phyloP scores from a whole-genome alignment of 2,797 vertebrate genomes.

The Myotis findleyi region DNA sequence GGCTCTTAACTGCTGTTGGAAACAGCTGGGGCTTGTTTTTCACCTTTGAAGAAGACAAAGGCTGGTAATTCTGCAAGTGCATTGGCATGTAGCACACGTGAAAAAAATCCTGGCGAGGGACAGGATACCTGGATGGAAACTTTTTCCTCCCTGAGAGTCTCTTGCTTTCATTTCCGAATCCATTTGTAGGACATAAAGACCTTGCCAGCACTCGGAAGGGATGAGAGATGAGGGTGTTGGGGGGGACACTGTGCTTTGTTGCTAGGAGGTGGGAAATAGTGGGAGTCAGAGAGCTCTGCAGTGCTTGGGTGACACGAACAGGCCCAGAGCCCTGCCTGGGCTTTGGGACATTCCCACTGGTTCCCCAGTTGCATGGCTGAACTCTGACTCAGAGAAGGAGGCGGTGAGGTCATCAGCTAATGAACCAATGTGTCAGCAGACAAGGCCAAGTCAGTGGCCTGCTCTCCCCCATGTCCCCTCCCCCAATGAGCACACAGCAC shows the following conservation, averaged over 20 bases:
- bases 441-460: neutral
- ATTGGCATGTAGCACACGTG: neutral
- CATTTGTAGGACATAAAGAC: neutral
- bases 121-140: neutral
- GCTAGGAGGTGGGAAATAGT: neutral
- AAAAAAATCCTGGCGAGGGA: neutral
- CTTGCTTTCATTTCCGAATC: neutral
- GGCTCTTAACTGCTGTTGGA: slow-evolving; percentile 37
- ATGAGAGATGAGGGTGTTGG: too few species aligned
- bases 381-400: slow-evolving; percentile 47
- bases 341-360: neutral
- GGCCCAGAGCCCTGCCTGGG: neutral
- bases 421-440: neutral
- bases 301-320: too few species aligned
- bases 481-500: neutral
- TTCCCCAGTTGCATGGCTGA: neutral
- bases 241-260: neutral
- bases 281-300: neutral
- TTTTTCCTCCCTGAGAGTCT: neutral
- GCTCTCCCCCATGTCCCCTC: neutral
- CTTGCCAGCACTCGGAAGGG: neutral
- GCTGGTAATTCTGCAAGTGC: neutral
- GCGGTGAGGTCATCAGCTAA: neutral
- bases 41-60: neutral
- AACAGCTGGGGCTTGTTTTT: slow-evolving; percentile 45